phyloP scores from a whole-genome alignment of 2,888 invertebrate genomes.

The Mesoligia furuncula region DNA sequence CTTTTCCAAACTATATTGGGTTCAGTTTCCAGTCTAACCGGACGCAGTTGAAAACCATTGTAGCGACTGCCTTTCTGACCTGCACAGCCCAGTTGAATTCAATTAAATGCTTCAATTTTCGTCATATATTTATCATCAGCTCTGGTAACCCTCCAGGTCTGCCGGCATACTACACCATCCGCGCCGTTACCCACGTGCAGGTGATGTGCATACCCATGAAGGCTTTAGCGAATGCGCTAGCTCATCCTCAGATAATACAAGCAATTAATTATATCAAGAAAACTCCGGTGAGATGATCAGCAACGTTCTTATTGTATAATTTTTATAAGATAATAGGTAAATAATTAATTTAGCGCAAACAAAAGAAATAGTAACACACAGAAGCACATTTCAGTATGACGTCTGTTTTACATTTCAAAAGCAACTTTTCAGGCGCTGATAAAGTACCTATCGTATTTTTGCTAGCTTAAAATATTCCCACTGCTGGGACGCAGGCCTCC shows the following conservation, averaged over 20 bases:
- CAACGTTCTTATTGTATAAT: too few species aligned
- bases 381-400: too few species aligned
- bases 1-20: background rate
- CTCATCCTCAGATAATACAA: constrained; percentile 76
- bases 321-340: too few species aligned
- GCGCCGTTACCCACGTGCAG: constrained; percentile 82
- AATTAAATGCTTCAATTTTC: background rate
- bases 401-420: background rate
- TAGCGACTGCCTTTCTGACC: background rate
- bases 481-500: too few species aligned
- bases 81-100: background rate
- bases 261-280: constrained; percentile 76
- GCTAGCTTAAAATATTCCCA: too few species aligned
- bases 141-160: constrained; percentile 69
- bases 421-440: too few species aligned
- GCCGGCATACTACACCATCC: constrained; percentile 82
- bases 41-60: background rate
- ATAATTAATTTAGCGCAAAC: too few species aligned
- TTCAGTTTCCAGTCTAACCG: background rate
- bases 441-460: too few species aligned
- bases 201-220: constrained; percentile 80
- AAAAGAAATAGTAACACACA: too few species aligned
- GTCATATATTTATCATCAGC: background rate
- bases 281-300: constrained; percentile 70
- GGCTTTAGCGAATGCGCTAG: constrained; percentile 70